phyloP scores from a whole-genome alignment of 2,888 invertebrate species.

The Chrysolina americana region DNA sequence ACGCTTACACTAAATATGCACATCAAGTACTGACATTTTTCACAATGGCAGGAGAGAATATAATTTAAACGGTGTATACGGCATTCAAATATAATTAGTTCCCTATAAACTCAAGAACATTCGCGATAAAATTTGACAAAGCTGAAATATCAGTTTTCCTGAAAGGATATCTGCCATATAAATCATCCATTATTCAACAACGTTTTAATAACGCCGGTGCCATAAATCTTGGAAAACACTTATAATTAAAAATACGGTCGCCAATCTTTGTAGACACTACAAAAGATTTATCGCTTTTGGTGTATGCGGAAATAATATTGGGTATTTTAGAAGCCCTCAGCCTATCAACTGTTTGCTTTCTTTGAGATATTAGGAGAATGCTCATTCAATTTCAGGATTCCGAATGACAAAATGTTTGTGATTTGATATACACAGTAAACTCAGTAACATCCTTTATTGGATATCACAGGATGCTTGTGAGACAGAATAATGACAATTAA shows the following conservation, averaged over 20 bases:
- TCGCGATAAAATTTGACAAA: slow-evolving; percentile 5
- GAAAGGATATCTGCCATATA: slow-evolving; percentile 16
- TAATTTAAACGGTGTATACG: not conserved
- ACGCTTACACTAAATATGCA: not conserved
- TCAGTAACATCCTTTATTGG: too few relatives aligned
- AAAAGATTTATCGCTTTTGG: slow-evolving; percentile 12
- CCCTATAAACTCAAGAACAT: not conserved
- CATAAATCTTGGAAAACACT: slow-evolving; percentile 15
- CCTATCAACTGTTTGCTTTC: too few relatives aligned
- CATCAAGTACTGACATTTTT: too few relatives aligned
- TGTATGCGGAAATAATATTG: slow-evolving; percentile 1
- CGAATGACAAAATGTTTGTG: too few relatives aligned
- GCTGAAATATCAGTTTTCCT: not conserved
- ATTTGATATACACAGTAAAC: too few relatives aligned
- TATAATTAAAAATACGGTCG: slow-evolving; percentile 15
- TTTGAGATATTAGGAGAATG: too few relatives aligned
- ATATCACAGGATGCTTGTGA: too few relatives aligned
- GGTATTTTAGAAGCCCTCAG: too few relatives aligned
- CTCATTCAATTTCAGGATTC: too few relatives aligned
- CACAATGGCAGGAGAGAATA: not conserved
- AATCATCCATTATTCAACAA: slow-evolving; percentile 11
- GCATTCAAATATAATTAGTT: not conserved
- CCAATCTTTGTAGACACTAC: not conserved
- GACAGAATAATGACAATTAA: too few relatives aligned
- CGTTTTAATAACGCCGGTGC: slow-evolving; percentile 20